These are phyloP conservation scores for Archips crataeganus DNA, from an alignment of 2,888 invertebrate genomes.

Conservation along the genomic window DNA sequence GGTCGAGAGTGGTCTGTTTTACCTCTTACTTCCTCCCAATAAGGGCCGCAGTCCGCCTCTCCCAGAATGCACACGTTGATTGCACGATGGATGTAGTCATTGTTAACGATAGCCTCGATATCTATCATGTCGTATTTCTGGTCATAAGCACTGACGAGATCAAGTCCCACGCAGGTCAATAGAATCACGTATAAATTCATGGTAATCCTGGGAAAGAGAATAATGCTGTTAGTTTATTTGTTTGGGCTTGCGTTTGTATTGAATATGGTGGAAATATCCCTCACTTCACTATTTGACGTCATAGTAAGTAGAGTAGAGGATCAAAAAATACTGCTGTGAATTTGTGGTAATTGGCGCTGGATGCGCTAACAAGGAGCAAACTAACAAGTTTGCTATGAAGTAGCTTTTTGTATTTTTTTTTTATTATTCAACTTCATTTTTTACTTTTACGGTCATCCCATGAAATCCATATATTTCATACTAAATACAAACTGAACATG, in stretches of 20 bases:
- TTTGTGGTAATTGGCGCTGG: too few relatives aligned
- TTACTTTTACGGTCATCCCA: too few relatives aligned
- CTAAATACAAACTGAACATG: too few relatives aligned
- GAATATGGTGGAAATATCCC: too few relatives aligned
- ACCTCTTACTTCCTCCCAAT: constrained; percentile 41
- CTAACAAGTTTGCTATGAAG: too few relatives aligned
- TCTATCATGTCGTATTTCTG: constrained; percentile 40
- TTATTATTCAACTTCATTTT: too few relatives aligned
- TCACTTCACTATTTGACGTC: too few relatives aligned
- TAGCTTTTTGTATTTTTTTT: too few relatives aligned
- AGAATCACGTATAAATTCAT: constrained; percentile 16
- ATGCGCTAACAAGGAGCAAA: too few relatives aligned
- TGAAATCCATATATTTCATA: too few relatives aligned
- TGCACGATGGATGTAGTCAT: constrained; percentile 21
- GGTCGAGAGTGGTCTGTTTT: not conserved
- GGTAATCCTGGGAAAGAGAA: not conserved
- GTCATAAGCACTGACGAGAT: constrained; percentile 29
- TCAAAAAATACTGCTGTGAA: too few relatives aligned
- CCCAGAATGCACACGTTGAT: constrained; percentile 40
- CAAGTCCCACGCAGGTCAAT: constrained; percentile 10
- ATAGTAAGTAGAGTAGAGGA: too few relatives aligned
- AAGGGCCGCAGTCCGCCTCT: constrained; percentile 32
- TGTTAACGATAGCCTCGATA: constrained; percentile 32
- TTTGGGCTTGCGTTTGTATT: not conserved
- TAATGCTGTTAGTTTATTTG: not conserved